phyloP scores from a whole-genome alignment of 2,113 vertebrate genomes.

The Chauna torquata region DNA sequence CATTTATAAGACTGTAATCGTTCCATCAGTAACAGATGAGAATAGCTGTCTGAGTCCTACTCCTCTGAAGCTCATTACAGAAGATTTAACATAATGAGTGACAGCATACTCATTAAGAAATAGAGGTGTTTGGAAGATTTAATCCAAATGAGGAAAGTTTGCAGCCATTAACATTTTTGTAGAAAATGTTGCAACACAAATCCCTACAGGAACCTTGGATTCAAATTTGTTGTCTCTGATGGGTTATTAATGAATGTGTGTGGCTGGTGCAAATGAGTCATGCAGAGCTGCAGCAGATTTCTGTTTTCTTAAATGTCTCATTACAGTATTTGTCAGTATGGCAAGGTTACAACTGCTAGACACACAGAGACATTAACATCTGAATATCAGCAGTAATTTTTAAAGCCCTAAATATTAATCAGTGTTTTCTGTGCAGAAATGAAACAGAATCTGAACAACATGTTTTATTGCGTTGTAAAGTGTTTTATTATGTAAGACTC shows the following conservation, averaged over 20 bases:
- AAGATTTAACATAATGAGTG: constrained; percentile 55
- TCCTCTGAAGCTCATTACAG: constrained; percentile 27
- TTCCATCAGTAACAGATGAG: not conserved
- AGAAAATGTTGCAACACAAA: constrained; percentile 23
- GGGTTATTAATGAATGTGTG: constrained; percentile 58
- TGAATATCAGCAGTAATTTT: constrained; percentile 38
- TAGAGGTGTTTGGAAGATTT: constrained; percentile 16
- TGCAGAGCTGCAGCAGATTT: constrained; percentile 34
- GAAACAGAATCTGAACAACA: not conserved
- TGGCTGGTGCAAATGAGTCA: constrained; percentile 45
- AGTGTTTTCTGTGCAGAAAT: constrained; percentile 8
- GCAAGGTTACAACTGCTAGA: constrained; percentile 42
- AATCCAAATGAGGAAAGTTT: constrained; percentile 47
- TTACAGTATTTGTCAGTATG: constrained; percentile 48
- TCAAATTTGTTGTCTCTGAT: constrained; percentile 37
- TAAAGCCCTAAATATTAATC: constrained; percentile 61
- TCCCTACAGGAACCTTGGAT: not conserved
- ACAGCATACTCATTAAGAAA: constrained; percentile 25
- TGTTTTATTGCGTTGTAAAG: not conserved
- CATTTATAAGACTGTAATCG: not conserved
- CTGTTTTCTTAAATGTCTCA: constrained; percentile 58
- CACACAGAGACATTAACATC: not conserved
- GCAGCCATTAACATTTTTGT: constrained; percentile 22
- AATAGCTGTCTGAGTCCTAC: not conserved
- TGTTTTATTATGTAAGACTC: not conserved